Evolutionary conservation across 2,113 vertebrate genomes (phyloP), one percentile per base, ranked within the genome.

Genomic region (Pedionomus torquatus): DNA sequence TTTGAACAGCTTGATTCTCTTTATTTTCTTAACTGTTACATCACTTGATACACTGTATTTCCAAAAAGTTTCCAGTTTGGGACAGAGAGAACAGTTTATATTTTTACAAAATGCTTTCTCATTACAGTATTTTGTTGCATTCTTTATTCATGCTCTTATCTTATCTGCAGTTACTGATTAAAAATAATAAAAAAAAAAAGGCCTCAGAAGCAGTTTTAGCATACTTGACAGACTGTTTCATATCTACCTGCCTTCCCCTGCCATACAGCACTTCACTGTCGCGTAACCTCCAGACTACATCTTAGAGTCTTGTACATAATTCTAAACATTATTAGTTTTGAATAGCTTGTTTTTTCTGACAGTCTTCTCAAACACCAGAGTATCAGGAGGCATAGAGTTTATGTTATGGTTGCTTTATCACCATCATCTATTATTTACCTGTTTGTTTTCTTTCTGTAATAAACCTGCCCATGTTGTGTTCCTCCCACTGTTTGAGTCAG

Each of bases 11-110:
- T 94, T 90, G 48, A 37, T 87, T 96, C 64, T 95, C 69, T 97
- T 97, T 97, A 97, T 97, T 97, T 96, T 89, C 20, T 9, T 70
- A 64, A 82, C 26, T 37, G 14, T 75, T 64, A 37, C 46, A 82
- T 75, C 55, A 87, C 51, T 43, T 60, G 37, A 63, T 74, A 78
- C 31, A 52, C 52, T 71, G 35, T 37, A 57, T 92, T 90, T 82
- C 30, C 48, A 69, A 44, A 61, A 86, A 28, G 17, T 46, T 90
- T 89, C n/a, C 17, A 5, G 26, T 95, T 75, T 65, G n/a, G n/a
- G 88, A 89, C 80, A 72, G 60, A 83, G 33, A 79, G n/a, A 91
- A 77, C 16, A 71, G 17, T 87, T 86, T 0, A 1, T 80, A 44
- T 81, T 58, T 85, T 75, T 82, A 89, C 39, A 81, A 90, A 90